Evolutionary conservation across 2,888 invertebrate species (phyloP).

Genomic region (Polia nebulosa): DNA sequence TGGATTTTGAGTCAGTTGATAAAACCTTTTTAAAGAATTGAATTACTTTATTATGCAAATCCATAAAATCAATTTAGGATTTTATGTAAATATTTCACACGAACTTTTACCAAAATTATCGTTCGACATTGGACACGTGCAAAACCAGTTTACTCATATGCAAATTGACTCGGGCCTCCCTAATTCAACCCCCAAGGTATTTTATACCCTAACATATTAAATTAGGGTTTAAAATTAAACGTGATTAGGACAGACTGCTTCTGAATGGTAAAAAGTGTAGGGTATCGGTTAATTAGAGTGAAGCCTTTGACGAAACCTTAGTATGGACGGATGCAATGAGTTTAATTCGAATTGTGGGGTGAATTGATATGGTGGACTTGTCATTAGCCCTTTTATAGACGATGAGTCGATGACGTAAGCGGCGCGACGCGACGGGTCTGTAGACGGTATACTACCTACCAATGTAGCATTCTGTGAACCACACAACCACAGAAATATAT

Average conservation of each 20-base stretch:
- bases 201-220: conserved; percentile 66
- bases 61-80: neutral
- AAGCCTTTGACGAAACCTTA: conserved; percentile 84
- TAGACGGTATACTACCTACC: neutral
- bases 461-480: too few species aligned
- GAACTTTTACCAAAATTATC: conserved; percentile 1
- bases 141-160: conserved; percentile 78
- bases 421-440: conserved; percentile 14
- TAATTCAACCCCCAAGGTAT: conserved; percentile 65
- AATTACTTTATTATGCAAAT: conserved; percentile 24
- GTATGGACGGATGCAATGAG: conserved; percentile 73
- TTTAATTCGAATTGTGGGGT: conserved; percentile 66
- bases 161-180: conserved; percentile 74
- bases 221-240: conserved; percentile 71
- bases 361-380: conserved; percentile 34
- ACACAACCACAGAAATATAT: too few species aligned
- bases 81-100: conserved; percentile 25
- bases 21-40: conserved; percentile 2
- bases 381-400: conserved; percentile 31
- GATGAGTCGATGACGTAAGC: conserved; percentile 31
- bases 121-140: conserved; percentile 67
- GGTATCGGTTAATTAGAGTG: conserved; percentile 85
- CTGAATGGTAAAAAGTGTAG: conserved; percentile 75
- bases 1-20: neutral
- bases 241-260: conserved; percentile 48